Evolutionary conservation across 1,140 invertebrate species (phyloP).

Genomic region (Vanessa atalanta): DNA sequence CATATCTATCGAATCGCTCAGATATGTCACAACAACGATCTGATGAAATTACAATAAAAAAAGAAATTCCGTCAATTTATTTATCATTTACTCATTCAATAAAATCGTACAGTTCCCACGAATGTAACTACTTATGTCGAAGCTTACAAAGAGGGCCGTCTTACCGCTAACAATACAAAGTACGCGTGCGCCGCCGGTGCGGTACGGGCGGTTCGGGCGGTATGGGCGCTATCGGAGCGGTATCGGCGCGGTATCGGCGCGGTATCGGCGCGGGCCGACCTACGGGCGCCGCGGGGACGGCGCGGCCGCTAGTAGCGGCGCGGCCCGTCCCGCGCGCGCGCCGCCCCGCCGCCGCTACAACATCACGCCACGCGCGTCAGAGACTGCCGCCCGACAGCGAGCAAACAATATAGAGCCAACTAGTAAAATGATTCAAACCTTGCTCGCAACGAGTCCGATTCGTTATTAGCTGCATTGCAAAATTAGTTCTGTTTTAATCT

Average conservation of each 20-base stretch:
- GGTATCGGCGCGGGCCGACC: neutral
- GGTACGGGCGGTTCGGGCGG: neutral
- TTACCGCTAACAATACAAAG: constrained; percentile 4
- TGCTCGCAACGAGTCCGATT: constrained; percentile 16
- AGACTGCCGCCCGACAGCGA: neutral
- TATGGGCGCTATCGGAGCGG: neutral
- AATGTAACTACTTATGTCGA: neutral
- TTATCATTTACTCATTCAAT: constrained; percentile 19
- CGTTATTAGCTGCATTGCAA: constrained; percentile 27
- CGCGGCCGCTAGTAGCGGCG: constrained; percentile 35
- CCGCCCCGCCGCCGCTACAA: constrained; percentile 39
- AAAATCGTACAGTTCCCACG: constrained; percentile 8
- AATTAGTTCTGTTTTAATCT: constrained; percentile 15
- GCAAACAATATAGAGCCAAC: neutral
- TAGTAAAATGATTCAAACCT: constrained; percentile 19
- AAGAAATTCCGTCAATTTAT: constrained; percentile 21
- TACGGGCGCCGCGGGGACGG: constrained; percentile 13
- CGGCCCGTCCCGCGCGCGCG: constrained; percentile 33
- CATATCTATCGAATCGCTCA: constrained; percentile 27
- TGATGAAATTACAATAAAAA: constrained; percentile 17
- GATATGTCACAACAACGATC: constrained; percentile 35
- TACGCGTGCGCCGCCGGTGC: constrained; percentile 1
- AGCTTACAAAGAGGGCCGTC: constrained; percentile 7
- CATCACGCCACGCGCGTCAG: constrained; percentile 27
- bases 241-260: neutral